Base-by-base conservation (phyloP, 2,113 vertebrate genomes). In the Aviceda subcristata region DNA sequence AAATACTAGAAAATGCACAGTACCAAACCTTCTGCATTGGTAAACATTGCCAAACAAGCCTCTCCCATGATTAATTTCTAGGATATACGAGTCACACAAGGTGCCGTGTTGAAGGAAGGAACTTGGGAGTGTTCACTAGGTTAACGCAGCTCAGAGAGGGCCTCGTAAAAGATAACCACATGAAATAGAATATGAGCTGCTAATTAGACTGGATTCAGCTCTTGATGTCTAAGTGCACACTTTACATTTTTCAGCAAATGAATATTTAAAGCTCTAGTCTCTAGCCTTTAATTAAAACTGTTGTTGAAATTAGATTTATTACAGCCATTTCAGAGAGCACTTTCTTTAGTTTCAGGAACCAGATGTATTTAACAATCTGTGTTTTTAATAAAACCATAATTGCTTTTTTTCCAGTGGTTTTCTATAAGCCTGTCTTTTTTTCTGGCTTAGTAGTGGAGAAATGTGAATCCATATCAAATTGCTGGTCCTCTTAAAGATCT, bases 221-320 rank as follows among this genome's bases (percentile, higher is more conserved):
- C 86, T 56, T 53, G 11, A 43, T 62, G 24, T 67, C 45, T 77
- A 56, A 79, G 32, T 80, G 53, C 48, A 83, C 45, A 46, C 24
- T 85, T 73, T 29, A 57, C 66, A 45, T 95, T 94, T 93, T 89
- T 80, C 74, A 88, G n/a, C 50, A 81, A 89, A 86, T 80, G 92
- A 72, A 77, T 95, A 88, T 96, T 94, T 96, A 96, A 95, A 92
- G 66, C 38, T 74, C 67, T 95, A 77, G 59, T 88, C 50, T 68
- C 73, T 94, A 94, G 88, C 53, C 84, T 98, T 97, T 97, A 97
- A 98, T 98, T 98, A 97, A 98, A 97, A 94, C 48, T 88, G 90
- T 90, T 91, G 86, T 96, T 98, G 95, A 93, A 97, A 90, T 86
- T 93, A 94, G 95, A 97, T 97, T 97, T 97, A 95, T 97, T 95